A percentile compares a stretch with the other conserved stretches of the same genome.
These are phyloP conservation scores for Junonia oenone DNA, from an alignment of 2,888 invertebrate genomes.

Conservation along the genomic window DNA sequence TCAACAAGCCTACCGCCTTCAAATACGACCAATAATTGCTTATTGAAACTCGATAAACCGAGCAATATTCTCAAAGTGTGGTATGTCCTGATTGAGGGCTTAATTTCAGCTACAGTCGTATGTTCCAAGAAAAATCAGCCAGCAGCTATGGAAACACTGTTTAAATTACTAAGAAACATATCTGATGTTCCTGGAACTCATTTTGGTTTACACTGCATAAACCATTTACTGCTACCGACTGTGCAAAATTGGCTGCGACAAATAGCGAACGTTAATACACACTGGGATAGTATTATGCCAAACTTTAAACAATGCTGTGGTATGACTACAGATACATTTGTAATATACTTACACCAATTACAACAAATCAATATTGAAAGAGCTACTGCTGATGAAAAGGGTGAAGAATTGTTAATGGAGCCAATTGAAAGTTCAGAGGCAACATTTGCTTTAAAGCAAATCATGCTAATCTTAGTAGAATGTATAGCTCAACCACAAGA, in stretches of 20 bases:
- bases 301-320: slow-evolving; percentile 98
- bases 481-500: slow-evolving; percentile 94
- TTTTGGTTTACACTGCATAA: slow-evolving; percentile 94
- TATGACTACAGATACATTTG: slow-evolving; percentile 93
- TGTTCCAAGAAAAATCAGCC: slow-evolving; percentile 94
- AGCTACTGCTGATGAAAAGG: slow-evolving; percentile 56
- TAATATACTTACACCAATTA: slow-evolving; percentile 89
- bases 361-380: slow-evolving; percentile 80
- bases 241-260: slow-evolving; percentile 95
- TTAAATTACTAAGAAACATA: slow-evolving; percentile 89
- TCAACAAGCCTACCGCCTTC: slow-evolving; percentile 72
- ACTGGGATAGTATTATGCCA: slow-evolving; percentile 88
- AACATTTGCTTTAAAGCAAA: slow-evolving; percentile 91
- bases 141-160: slow-evolving; percentile 91
- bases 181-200: slow-evolving; percentile 90
- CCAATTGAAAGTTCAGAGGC: slow-evolving; percentile 77
- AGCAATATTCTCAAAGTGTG: slow-evolving; percentile 93
- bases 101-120: slow-evolving; percentile 89
- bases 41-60: slow-evolving; percentile 85
- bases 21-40: slow-evolving; percentile 74
- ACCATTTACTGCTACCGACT: slow-evolving; percentile 93
- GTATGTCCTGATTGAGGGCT: slow-evolving; percentile 92
- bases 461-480: slow-evolving; percentile 91
- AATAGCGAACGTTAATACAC: slow-evolving; percentile 83
- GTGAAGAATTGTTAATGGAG: slow-evolving; percentile 59